A percentile compares a stretch with the other conserved stretches of the same genome.
Evolutionary conservation across 1,140 invertebrate species (phyloP).

Genomic region (Nylanderia fulva): DNA sequence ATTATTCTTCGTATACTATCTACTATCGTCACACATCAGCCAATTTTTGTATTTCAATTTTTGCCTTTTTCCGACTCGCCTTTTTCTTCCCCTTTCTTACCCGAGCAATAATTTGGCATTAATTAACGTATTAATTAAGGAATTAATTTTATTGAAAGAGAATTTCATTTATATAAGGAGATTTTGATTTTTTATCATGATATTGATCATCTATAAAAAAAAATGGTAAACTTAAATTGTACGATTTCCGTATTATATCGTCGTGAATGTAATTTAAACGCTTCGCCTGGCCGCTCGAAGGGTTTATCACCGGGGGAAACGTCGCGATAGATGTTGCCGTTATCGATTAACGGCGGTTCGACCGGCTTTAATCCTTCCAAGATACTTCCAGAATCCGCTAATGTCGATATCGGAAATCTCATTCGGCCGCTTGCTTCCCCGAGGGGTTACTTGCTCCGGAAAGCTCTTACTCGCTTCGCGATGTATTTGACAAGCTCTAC

Average conservation of each 20-base stretch:
- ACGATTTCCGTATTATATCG: constrained; percentile 54
- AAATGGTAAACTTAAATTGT: constrained; percentile 53
- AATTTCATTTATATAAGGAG: neutral
- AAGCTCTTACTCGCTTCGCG: neutral
- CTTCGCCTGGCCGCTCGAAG: constrained; percentile 57
- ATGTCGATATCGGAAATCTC: constrained; percentile 68
- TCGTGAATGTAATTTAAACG: constrained; percentile 69
- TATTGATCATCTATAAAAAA: neutral
- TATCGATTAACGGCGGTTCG: constrained; percentile 74
- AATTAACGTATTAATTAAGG: neutral
- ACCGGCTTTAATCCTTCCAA: constrained; percentile 68
- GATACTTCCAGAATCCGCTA: constrained; percentile 71
- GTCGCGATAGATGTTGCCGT: constrained; percentile 72
- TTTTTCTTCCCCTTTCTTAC: too few species aligned
- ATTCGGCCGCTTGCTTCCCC: constrained; percentile 19
- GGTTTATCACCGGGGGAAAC: constrained; percentile 71
- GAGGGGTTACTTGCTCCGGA: neutral
- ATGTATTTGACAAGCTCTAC: constrained; percentile 2
- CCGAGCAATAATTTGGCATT: constrained; percentile 2
- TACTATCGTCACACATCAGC: neutral
- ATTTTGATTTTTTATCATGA: constrained; percentile 14
- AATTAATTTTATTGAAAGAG: constrained; percentile 19
- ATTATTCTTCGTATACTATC: constrained; percentile 9
- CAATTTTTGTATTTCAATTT: neutral
- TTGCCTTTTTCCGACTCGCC: neutral